phyloP scores from a whole-genome alignment of 1,140 invertebrate species.

The Drosophila murphyi region DNA sequence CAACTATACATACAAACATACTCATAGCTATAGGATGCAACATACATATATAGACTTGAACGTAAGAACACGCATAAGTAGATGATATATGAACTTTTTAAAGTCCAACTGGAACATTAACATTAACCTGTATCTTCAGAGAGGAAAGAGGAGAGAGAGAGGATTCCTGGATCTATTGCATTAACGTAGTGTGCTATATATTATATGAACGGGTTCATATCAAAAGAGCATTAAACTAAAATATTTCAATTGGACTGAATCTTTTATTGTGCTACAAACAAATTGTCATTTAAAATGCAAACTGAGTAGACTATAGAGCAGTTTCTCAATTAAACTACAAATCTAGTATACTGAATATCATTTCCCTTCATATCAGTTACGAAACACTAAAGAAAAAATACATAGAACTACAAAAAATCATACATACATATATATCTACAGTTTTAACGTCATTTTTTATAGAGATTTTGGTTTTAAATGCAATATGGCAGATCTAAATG shows the following conservation, averaged over 20 bases:
- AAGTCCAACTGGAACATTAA: slow-evolving; percentile 47
- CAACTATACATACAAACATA: slow-evolving; percentile 33
- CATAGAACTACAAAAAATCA: slow-evolving; percentile 22
- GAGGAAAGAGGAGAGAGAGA: too few species aligned
- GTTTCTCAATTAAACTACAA: slow-evolving; percentile 47
- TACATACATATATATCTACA: background rate
- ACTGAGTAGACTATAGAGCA: slow-evolving; percentile 53
- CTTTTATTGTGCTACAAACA: slow-evolving; percentile 50
- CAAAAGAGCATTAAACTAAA: slow-evolving; percentile 47
- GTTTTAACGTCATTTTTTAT: slow-evolving; percentile 44
- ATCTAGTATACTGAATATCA: slow-evolving; percentile 61
- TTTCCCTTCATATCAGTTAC: slow-evolving; percentile 75
- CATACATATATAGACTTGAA: slow-evolving; percentile 40
- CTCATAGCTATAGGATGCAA: slow-evolving; percentile 33
- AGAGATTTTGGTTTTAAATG: slow-evolving; percentile 39
- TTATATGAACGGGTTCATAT: slow-evolving; percentile 62
- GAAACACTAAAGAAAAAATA: slow-evolving; percentile 28
- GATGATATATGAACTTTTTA: slow-evolving; percentile 28
- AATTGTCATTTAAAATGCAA: slow-evolving; percentile 75
- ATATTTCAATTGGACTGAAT: slow-evolving; percentile 75
- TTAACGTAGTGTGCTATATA: slow-evolving; percentile 56
- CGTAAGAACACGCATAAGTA: slow-evolving; percentile 40
- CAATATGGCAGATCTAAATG: slow-evolving; percentile 12
- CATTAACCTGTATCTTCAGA: slow-evolving; percentile 15
- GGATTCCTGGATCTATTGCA: slow-evolving; percentile 3